Base-by-base conservation (phyloP, 2,888 invertebrate species). In the Eulithis prunata region DNA sequence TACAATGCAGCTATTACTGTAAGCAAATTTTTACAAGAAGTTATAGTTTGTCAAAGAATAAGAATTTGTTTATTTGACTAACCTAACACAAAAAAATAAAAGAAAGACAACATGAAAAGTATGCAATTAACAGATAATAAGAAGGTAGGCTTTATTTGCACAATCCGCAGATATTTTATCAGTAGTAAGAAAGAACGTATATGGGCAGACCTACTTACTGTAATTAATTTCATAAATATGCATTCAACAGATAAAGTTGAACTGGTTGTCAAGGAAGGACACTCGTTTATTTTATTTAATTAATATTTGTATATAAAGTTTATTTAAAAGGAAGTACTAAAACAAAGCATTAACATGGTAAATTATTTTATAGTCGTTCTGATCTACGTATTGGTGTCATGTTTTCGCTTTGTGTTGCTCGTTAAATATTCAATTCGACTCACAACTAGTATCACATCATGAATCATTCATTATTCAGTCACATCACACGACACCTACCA, bases 401-500 rank as follows among this genome's bases (percentile, higher is more conserved):
- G 81, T 83, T 84, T 85, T 81, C 79, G 81, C 79, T 79, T 78
- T 80, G 77, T 74, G 77, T 75, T 74, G 67, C 75, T 79, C 74
- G 75, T 84, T 84, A 79, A 83, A 85, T 85, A 88, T 87, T 85
- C 83, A 81, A 82, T 84, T 83, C 79, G 80, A 80, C 80, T 85
- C 78, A 81, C 83, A 86, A 85, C 81, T 75, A 81, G 79, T 75
- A 86, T 78, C 86, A 87, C 86, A 84, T 76, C 86, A 84, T 76
- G 6, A 54, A 85, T 86, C 84, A 84, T 83, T 84, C 84, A 84
- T 83, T 84, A 87, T 87, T 84, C 86, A 82, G 83, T 79, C 83
- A 81, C 84, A 85, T 79, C 83, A 81, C 84, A 85, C 77, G 75
- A 80, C 82, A 81, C 78, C 76, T 82, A 80, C 78, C 76, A 81